Base-by-base conservation (phyloP, 2,797 vertebrate species). In the Enteromius viviparus region DNA sequence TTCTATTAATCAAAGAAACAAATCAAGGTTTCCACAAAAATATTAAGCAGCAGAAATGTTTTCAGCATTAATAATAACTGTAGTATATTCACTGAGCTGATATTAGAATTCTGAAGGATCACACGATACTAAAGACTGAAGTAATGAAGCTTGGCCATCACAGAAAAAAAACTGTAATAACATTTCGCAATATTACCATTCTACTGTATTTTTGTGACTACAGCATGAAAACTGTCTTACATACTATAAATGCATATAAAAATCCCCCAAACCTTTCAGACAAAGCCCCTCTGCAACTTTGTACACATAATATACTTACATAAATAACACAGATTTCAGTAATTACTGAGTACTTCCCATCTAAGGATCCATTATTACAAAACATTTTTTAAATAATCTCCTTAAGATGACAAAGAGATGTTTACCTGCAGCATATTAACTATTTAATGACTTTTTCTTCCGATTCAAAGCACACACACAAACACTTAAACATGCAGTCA, bases 401-500 rank as follows among this genome's bases (percentile, higher is more conserved):
- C 40, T 26, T 9, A 70, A 15, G 40, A 69, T 0, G 4, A 6
- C 40, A 26, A 34, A 72, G 70, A 72, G 70, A 17, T 21, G 49
- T 32, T 72, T 32, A 29, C 55, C n/a, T 4, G 42, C 7, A 47
- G 7, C 2, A 11, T 32, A 17, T n/a, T 32, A 72, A 21, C 47
- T 21, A 26, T 19, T 70, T 26, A 45, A 15, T 1, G 0, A 7
- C 68, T 47, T 6, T 21, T 72, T n/a, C 29, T 37, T 75, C 6
- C 37, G 55, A 75, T 40, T 4, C 19, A 55, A 74, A 53, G 32
- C 17, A 37, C 12, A 29, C 3, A 55, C 49, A 79, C 62, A 71
- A 64, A 55, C 29, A 66, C 42, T 76, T 76, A 80, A 60, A 60
- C 7, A 47, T 26, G 11, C 29, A 26, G 42, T 51, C 60, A 62